Evolutionary conservation across 2,113 vertebrate genomes (phyloP).

Genomic region (Dromiciops gliroides): DNA sequence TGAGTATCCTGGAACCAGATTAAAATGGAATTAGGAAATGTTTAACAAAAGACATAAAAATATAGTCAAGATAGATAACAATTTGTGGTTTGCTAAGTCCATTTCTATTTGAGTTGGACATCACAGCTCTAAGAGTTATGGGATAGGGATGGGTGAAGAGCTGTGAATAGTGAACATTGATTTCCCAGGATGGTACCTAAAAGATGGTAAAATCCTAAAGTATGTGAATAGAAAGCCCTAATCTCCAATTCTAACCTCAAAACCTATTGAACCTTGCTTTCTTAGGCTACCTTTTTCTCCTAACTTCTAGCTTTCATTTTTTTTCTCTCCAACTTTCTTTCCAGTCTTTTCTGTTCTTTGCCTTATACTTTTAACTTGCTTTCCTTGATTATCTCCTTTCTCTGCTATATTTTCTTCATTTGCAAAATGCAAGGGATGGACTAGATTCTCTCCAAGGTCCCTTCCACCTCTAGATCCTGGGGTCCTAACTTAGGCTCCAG

Average conservation of each 20-base stretch:
- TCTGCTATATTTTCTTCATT: neutral
- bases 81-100: neutral
- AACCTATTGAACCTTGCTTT: conserved; percentile 1
- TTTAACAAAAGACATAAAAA: neutral
- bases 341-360: neutral
- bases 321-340: neutral
- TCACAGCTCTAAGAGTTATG: neutral
- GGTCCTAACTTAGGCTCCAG: neutral
- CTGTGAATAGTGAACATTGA: neutral
- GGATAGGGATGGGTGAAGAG: neutral
- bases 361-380: neutral
- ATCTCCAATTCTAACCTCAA: neutral
- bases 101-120: neutral
- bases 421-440: neutral
- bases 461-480: neutral
- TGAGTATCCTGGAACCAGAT: neutral
- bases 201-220: neutral
- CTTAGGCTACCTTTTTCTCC: neutral
- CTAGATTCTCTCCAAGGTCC: neutral
- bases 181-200: neutral
- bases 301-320: neutral
- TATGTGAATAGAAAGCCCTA: neutral
- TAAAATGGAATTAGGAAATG: neutral
- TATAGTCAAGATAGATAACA: neutral
- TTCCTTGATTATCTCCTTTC: neutral